A percentile compares a stretch with the other conserved stretches of the same genome.
These are phyloP conservation scores for Stramonita haemastoma DNA, from an alignment of 2,888 invertebrate genomes.

Conservation along the genomic window DNA sequence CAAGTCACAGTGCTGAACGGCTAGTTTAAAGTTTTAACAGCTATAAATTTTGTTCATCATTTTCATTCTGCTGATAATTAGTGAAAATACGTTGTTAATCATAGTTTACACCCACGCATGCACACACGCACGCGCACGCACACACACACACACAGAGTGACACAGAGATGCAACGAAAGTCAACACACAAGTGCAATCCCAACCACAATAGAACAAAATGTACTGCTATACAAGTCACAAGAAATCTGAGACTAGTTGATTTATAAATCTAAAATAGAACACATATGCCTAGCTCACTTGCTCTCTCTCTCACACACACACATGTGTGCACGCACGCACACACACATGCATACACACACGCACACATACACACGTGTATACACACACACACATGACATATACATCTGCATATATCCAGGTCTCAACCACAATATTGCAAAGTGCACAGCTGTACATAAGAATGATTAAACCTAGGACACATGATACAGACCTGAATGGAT, in stretches of 20 bases:
- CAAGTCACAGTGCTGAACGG: not conserved
- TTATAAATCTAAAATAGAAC: not conserved
- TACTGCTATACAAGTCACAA: not conserved
- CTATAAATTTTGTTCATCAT: not conserved
- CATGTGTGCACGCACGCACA: too few relatives aligned
- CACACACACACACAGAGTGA: conserved; percentile 12
- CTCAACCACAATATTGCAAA: too few relatives aligned
- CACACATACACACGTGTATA: too few relatives aligned
- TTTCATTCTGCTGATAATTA: not conserved
- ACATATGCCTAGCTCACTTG: not conserved
- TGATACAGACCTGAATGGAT: too few relatives aligned
- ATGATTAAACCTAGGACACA: too few relatives aligned
- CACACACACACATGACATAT: too few relatives aligned
- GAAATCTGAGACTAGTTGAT: not conserved
- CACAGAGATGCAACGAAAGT: not conserved
- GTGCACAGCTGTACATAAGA: too few relatives aligned
- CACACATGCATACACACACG: too few relatives aligned
- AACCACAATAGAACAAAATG: not conserved
- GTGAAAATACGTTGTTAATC: not conserved
- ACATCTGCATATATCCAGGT: too few relatives aligned
- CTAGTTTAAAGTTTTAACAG: not conserved
- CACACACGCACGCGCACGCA: conserved; percentile 13
- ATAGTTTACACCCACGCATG: not conserved
- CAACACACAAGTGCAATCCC: not conserved
- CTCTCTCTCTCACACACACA: not conserved